phyloP scores from a whole-genome alignment of 1,140 invertebrate genomes.

The Rhizoglyphus robini region DNA sequence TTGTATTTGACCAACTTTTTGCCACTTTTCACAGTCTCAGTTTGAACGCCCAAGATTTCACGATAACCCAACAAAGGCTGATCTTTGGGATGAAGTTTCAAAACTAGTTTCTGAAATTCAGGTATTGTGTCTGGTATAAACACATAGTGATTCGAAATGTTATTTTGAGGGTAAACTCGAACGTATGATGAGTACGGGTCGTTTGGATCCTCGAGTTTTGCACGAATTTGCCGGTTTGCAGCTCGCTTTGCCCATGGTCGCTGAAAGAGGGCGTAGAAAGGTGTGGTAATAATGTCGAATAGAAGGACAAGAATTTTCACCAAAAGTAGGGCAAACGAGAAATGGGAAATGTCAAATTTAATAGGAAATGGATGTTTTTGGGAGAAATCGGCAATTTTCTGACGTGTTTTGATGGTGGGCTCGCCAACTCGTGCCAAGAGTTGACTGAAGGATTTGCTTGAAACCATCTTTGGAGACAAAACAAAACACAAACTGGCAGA shows the following conservation, averaged over 20 bases:
- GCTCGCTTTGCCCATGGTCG: constrained; percentile 55
- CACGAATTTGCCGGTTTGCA: neutral
- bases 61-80: constrained; percentile 12
- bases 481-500: too few species aligned
- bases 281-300: constrained; percentile 76
- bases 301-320: constrained; percentile 38
- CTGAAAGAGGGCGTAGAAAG: constrained; percentile 69
- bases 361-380: neutral
- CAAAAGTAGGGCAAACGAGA: constrained; percentile 22
- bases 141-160: constrained; percentile 1
- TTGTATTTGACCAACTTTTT: constrained; percentile 61
- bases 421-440: too few species aligned
- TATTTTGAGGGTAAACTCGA: neutral
- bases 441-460: too few species aligned
- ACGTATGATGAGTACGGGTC: constrained; percentile 21
- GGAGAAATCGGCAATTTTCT: neutral
- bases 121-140: constrained; percentile 70
- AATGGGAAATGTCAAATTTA: neutral
- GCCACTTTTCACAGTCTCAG: constrained; percentile 82
- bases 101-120: constrained; percentile 62
- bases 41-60: constrained; percentile 30
- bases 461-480: too few species aligned
- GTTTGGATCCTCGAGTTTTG: constrained; percentile 6
- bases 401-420: too few species aligned
- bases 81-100: constrained; percentile 43